Evolutionary conservation across 2,888 invertebrate genomes (phyloP), one percentile per base, ranked within the genome.

Genomic region (Hydropsyche betteni): DNA sequence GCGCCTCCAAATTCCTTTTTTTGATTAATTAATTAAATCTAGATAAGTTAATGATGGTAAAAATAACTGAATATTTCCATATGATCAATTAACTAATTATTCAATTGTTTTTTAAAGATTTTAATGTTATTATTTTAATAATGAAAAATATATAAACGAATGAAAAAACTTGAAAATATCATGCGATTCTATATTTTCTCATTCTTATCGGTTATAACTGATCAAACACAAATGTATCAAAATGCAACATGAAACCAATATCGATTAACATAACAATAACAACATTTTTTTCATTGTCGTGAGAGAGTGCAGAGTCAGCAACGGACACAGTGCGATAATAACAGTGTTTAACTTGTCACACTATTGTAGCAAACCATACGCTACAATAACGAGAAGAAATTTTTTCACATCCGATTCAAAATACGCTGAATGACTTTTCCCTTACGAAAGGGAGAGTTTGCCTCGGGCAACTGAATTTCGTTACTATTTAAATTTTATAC

Each of bases 261-360:
- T 44, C 44, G 44, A 64, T 64, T 64, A 64, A 64, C 64, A 64
- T 64, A 36, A 64, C 36, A 64, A 64, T 44, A 64, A 64, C 34
- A 64, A 10, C n/a, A 55, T 55, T 55, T 55, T 55, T 55, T 55
- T 55, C 55, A 10, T 55, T 16, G 34, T 64, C 64, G 64, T 64
- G 64, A 64, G 64, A 61, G 61, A 58, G 58, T 24, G 2, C 58
- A 24, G 58, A 58, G 24, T 58, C 14, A 24, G 24, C 33, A 64
- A 64, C 64, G 64, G 34, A 64, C 64, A 34, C 33, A 64, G 64
- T 64, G 64, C n/a, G 64, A 68, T 78, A 78, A 78, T 78, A 76
- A 78, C 76, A 74, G 78, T 78, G 75, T 76, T 78, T 78, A 76
- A 78, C 76, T 76, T 78, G 78, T 78, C 75, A 74, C 74, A 64